Base-by-base conservation (phyloP, 1,140 invertebrate species). In the Riptortus pedestris region DNA sequence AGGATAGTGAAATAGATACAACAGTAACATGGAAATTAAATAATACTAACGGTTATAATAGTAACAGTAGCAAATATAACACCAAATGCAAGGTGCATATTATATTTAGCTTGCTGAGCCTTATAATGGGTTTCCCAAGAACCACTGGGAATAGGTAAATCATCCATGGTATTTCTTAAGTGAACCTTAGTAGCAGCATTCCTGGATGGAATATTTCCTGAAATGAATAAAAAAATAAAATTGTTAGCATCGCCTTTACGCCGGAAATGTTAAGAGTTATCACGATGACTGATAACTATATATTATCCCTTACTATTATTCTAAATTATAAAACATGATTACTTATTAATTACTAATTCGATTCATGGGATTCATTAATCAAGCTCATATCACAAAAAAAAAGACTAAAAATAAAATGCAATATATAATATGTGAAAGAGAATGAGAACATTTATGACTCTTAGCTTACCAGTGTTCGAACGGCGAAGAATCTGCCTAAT, bases 91-190 rank as follows among this genome's bases (percentile, higher is more conserved):
- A 91, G 75, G 22, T 80, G 76, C 9, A 78, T 70, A 70, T 89
- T 90, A 75, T 86, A 85, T 70, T 79, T 83, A 60, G 76, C 74
- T 67, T 90, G 82, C 29, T 78, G 78, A 27, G 79, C 78, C 62
- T 83, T 79, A 71, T 87, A 72, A 29, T 80, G 71, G 20, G 83
- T 80, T 69, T 86, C 76, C 87, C 87, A 91, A 12, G 82, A 83
- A 26, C 88, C 87, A 57, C 78, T 74, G 4, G 88, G 87, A 16
- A 83, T 78, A 3, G 85, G 84, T 70, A 89, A 71, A 68, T 90
- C 87, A 71, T 89, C 84, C 80, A 88, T 82, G 14, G 77, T 80
- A 38, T 29, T 59, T 11, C 28, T 59, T 59, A 59, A 18, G 14
- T 4, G 18, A 55, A 55, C 51, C 26, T 55, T 55, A 1, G 51